These are phyloP conservation scores for Teleogryllus occipitalis DNA, from an alignment of 1,140 invertebrate species.

Conservation along the genomic window DNA sequence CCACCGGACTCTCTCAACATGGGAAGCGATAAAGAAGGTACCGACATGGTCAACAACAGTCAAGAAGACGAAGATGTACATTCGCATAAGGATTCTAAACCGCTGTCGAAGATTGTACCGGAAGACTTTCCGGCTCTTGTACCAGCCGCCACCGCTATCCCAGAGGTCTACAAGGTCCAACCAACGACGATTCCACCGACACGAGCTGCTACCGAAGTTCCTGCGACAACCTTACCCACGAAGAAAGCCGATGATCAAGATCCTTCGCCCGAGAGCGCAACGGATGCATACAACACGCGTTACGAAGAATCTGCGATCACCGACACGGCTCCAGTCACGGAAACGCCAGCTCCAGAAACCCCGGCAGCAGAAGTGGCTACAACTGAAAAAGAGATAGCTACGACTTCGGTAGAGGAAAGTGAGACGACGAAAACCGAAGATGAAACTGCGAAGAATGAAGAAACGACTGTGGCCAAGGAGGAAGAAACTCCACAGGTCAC, in stretches of 20 bases:
- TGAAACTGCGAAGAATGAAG: background rate
- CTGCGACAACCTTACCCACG: background rate
- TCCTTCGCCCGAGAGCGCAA: background rate
- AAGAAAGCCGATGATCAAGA: background rate
- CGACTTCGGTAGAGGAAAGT: background rate
- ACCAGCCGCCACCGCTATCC: too few species aligned
- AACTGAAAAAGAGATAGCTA: background rate
- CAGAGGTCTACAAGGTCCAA: too few species aligned
- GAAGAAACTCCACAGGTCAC: too few species aligned
- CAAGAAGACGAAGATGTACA: background rate
- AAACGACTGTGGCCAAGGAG: background rate
- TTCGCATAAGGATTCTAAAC: background rate
- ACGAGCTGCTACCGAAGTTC: background rate
- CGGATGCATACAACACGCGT: background rate
- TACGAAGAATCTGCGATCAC: background rate
- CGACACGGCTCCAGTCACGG: background rate
- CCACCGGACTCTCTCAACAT: background rate
- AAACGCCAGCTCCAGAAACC: background rate
- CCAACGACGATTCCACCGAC: background rate
- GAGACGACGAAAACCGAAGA: background rate
- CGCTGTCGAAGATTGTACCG: background rate
- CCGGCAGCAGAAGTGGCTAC: background rate
- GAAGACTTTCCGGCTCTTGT: background rate
- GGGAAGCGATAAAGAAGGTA: background rate
- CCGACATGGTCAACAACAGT: background rate